Evolutionary conservation across 2,113 vertebrate genomes (phyloP).

Genomic region (Sitta europaea): DNA sequence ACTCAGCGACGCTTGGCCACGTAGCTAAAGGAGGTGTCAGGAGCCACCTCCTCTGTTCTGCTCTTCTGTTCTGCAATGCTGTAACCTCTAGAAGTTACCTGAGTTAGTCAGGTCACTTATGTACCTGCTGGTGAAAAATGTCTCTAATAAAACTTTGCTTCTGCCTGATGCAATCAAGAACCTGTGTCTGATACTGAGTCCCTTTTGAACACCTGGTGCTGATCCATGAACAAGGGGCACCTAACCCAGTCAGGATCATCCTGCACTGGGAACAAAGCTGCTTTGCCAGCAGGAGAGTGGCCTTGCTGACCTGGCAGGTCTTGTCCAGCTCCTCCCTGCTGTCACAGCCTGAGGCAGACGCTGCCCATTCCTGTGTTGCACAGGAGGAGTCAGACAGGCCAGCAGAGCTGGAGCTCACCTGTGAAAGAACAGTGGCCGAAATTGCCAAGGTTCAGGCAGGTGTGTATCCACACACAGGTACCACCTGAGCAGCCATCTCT

Average conservation of each 20-base stretch:
- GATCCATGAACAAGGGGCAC: neutral
- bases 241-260: neutral
- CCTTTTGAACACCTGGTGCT: neutral
- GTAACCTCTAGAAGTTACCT: constrained; percentile 2
- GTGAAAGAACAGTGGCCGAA: neutral
- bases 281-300: neutral
- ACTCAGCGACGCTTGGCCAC: constrained; percentile 24
- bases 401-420: neutral
- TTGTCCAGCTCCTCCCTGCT: neutral
- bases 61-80: constrained; percentile 16
- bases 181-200: neutral
- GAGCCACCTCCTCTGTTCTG: neutral
- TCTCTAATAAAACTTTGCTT: constrained; percentile 66
- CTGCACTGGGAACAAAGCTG: neutral
- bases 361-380: neutral
- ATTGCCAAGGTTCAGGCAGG: neutral
- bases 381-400: neutral
- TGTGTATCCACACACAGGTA: neutral
- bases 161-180: constrained; percentile 54
- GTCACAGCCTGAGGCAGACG: neutral
- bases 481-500: neutral
- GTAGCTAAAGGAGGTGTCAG: neutral
- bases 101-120: constrained; percentile 18
- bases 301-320: neutral
- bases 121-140: neutral